Evolutionary conservation across 2,888 invertebrate genomes (phyloP).

Genomic region (Stegana nigrithorax): DNA sequence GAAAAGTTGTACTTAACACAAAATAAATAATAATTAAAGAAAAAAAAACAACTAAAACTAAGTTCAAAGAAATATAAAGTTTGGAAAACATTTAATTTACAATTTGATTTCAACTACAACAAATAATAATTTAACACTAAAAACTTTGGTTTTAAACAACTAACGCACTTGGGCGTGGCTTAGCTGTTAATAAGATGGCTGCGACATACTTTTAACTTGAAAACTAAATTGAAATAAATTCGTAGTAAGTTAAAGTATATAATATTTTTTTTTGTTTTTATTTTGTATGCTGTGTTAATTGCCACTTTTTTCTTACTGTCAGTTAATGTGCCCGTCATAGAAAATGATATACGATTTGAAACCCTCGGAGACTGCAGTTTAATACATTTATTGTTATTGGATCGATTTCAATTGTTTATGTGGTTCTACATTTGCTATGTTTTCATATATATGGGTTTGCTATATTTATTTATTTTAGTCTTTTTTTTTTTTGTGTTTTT

Average conservation of each 20-base stretch:
- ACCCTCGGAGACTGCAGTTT: slow-evolving; percentile 50
- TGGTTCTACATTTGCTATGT: background rate
- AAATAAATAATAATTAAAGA: too few relatives aligned
- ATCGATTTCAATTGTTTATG: background rate
- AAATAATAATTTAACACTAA: too few relatives aligned
- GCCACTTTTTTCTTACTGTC: background rate
- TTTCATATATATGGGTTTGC: background rate
- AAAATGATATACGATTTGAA: slow-evolving; percentile 36
- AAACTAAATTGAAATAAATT: background rate
- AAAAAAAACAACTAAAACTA: too few relatives aligned
- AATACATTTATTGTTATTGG: slow-evolving; percentile 17
- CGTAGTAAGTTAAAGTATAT: background rate
- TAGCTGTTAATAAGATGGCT: too few relatives aligned
- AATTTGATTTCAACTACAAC: too few relatives aligned
- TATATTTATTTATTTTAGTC: background rate
- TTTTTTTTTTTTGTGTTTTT: background rate
- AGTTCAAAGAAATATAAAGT: background rate
- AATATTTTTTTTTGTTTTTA: background rate
- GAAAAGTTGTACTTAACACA: too few relatives aligned
- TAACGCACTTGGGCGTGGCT: too few relatives aligned
- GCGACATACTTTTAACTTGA: too few relatives aligned
- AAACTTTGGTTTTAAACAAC: too few relatives aligned
- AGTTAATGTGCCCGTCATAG: slow-evolving; percentile 1
- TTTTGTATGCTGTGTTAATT: background rate
- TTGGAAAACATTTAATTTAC: too few relatives aligned